phyloP scores from a whole-genome alignment of 1,140 invertebrate genomes.

The Chymomyza costata region DNA sequence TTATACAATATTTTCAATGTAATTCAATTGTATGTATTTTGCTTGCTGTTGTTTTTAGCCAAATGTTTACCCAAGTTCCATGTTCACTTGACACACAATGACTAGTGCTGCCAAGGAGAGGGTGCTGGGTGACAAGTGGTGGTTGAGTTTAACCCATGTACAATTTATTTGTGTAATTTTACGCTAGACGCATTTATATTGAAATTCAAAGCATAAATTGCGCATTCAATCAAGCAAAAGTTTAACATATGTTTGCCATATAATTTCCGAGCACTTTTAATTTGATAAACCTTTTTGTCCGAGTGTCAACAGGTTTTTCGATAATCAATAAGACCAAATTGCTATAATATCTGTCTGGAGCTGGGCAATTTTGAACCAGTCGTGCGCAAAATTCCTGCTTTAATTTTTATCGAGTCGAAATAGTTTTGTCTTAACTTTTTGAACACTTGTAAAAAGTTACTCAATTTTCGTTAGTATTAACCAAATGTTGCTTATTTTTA shows the following conservation, averaged over 20 bases:
- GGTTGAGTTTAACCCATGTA: too few species aligned
- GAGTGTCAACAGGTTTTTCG: not conserved
- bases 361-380: too few species aligned
- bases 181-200: conserved; percentile 30
- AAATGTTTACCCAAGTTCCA: conserved; percentile 58
- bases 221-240: conserved; percentile 61
- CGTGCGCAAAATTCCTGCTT: too few species aligned
- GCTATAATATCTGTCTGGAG: too few species aligned
- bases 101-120: conserved; percentile 32
- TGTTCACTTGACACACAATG: conserved; percentile 20
- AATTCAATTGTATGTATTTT: conserved; percentile 59
- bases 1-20: conserved; percentile 73
- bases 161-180: not conserved
- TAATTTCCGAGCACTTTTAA: conserved; percentile 50
- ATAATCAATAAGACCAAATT: not conserved
- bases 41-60: conserved; percentile 36
- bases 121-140: too few species aligned
- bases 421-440: too few species aligned
- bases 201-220: conserved; percentile 68
- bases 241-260: conserved; percentile 60
- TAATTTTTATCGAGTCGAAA: too few species aligned
- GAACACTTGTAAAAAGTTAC: too few species aligned
- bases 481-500: conserved; percentile 32
- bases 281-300: too few species aligned
- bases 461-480: conserved; percentile 65